Evolutionary conservation across 2,888 invertebrate genomes (phyloP), one percentile per base, ranked within the genome.

Genomic region (Drosophila niveifrons): DNA sequence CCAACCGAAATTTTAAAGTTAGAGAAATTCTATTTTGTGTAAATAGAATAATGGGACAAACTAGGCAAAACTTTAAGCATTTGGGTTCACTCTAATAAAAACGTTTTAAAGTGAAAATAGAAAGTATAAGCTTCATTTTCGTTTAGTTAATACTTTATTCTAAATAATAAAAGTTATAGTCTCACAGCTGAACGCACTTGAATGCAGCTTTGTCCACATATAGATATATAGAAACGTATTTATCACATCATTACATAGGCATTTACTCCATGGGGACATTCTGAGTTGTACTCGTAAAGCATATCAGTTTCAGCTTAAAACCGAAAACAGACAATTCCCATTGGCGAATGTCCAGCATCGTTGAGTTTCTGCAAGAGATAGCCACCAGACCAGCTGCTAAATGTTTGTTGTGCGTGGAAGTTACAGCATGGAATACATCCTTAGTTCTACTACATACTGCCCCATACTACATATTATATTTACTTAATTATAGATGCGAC

Each of bases 401-500:
- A 63, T 72, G 66, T 72, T 72, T 74, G 66, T 55, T 66, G 64
- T 57, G 47, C 23, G 47, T 67, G 43, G 17, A 75, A 73, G 66
- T 71, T 75, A 67, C 64, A 67, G 47, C 68, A 71, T 66, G 72
- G 69, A 80, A 75, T 74, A 69, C 55, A 70, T 82, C 53, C 78
- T 58, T 59, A 47, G 66, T 72, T 46, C 53, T 17, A 6, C 28
- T 15, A 34, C 23, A 23, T 6, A 23, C 15, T 31, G 28, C 34
- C 23, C 28, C 53, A 28, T 36, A 47, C 36, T 76, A 23, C 23
- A 23, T 23, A 72, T 73, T 78, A 72, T 75, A 80, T 89, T 78
- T 85, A 73, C 89, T 87, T 86, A 86, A 86, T 89, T 86, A 86
- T 86, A 75, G 75, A 86, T 87, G 85, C 85, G 82, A 72, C 88